Evolutionary conservation across 2,797 vertebrate genomes (phyloP).

Genomic region (Aldrovandia affinis): DNA sequence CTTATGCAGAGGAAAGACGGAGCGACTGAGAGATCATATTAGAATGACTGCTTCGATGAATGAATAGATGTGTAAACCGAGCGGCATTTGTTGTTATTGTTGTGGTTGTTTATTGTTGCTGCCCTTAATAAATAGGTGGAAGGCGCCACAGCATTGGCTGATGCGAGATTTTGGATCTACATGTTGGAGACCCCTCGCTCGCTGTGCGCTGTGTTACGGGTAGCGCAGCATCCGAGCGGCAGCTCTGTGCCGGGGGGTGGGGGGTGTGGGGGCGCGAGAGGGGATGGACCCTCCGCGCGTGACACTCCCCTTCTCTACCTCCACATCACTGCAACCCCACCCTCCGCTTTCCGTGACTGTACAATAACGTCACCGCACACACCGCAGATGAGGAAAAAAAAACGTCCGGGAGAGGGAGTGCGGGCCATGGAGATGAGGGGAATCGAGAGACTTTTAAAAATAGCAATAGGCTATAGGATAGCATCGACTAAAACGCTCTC

Average conservation of each 20-base stretch:
- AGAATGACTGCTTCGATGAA: conserved; percentile 44
- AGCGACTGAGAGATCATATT: conserved; percentile 51
- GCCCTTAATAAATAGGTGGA: conserved; percentile 44
- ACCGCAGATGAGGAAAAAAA: conserved; percentile 33
- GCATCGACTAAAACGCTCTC: neutral
- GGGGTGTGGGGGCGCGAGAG: conserved; percentile 36
- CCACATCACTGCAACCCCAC: conserved; percentile 46
- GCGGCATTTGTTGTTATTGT: conserved; percentile 33
- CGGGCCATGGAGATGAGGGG: conserved; percentile 12
- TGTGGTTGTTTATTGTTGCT: conserved; percentile 35
- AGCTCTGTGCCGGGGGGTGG: conserved; percentile 49
- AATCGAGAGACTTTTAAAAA: conserved; percentile 1
- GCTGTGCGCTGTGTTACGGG: conserved; percentile 61
- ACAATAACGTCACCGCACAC: conserved; percentile 50
- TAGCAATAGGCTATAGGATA: neutral
- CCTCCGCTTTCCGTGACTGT: conserved; percentile 45
- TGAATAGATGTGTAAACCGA: conserved; percentile 25
- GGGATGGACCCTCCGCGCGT: conserved; percentile 15
- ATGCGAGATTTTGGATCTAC: conserved; percentile 50
- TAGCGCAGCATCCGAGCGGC: conserved; percentile 73
- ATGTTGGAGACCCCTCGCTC: conserved; percentile 56
- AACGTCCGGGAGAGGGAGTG: neutral
- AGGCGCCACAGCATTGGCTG: conserved; percentile 34
- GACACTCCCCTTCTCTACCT: conserved; percentile 27
- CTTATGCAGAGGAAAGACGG: conserved; percentile 54